These are phyloP conservation scores for Apostichopus parvimensis DNA, from an alignment of 35 echinoderm and acorn worm species.

Conservation along the genomic window DNA sequence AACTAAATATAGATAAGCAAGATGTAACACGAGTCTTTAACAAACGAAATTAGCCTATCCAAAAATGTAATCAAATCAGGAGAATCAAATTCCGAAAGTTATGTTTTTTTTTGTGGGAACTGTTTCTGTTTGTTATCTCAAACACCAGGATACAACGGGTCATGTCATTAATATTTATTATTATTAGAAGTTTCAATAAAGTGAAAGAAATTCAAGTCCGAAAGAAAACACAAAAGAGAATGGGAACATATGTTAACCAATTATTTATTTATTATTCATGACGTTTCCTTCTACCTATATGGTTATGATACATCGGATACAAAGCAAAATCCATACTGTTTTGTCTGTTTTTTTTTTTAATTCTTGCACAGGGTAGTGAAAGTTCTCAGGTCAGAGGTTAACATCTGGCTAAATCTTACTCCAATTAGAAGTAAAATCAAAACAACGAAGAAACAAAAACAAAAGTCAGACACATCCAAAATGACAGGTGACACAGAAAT, in stretches of 20 bases:
- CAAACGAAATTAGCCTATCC: too few relatives aligned
- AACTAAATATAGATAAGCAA: too few relatives aligned
- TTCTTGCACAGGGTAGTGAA: not conserved
- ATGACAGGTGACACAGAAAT: not conserved
- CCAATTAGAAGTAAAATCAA: not conserved
- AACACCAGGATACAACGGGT: too few relatives aligned
- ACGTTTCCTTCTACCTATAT: not conserved
- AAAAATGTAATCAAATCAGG: too few relatives aligned
- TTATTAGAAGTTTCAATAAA: too few relatives aligned
- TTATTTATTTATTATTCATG: not conserved
- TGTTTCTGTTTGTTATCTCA: too few relatives aligned
- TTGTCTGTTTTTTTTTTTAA: not conserved
- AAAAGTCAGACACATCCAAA: not conserved
- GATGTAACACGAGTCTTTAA: too few relatives aligned
- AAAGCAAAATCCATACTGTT: not conserved
- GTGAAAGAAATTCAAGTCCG: not conserved
- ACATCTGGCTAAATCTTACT: not conserved
- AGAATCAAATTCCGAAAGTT: too few relatives aligned
- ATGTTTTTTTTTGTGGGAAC: too few relatives aligned
- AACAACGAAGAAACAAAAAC: not conserved
- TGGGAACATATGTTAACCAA: not conserved
- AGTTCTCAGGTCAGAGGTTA: conserved; percentile 3
- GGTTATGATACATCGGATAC: not conserved
- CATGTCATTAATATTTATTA: too few relatives aligned
- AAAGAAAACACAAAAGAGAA: not conserved